Percentiles rank a stretch among this genome's conserved stretches.
These are phyloP conservation scores for Nemopilema nomurai DNA, from an alignment of 30 jellyfish, hydroid and myxozoan species.

Conservation along the genomic window DNA sequence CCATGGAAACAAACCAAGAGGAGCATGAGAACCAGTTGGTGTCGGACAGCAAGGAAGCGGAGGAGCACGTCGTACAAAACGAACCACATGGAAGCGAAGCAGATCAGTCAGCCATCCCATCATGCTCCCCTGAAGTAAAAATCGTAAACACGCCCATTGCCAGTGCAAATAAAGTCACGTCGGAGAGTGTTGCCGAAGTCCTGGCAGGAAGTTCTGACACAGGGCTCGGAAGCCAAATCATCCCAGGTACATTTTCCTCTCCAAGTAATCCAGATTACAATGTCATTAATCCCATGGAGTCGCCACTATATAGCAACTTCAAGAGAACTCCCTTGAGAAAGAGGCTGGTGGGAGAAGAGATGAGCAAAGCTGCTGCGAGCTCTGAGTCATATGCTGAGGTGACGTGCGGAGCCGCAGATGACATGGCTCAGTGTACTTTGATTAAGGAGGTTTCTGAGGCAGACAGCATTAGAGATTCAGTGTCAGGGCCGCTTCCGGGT, in stretches of 20 bases:
- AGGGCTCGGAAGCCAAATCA: not conserved
- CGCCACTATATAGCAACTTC: slow-evolving; percentile 8
- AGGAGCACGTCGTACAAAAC: not conserved
- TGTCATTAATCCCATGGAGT: slow-evolving; percentile 20
- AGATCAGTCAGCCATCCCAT: not conserved
- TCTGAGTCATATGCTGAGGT: not conserved
- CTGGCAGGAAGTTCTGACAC: not conserved
- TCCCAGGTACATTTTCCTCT: slow-evolving; percentile 8
- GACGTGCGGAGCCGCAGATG: not conserved
- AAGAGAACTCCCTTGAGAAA: not conserved
- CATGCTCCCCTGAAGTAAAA: not conserved
- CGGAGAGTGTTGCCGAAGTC: not conserved
- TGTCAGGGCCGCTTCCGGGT: not conserved
- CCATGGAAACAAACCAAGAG: not conserved
- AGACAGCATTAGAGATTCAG: not conserved
- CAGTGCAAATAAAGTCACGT: not conserved
- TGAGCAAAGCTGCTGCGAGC: not conserved
- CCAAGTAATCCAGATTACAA: not conserved
- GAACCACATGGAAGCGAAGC: not conserved
- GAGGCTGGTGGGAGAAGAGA: not conserved
- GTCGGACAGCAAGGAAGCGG: not conserved
- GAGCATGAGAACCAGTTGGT: slow-evolving; percentile 3
- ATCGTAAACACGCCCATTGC: not conserved
- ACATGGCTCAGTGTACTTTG: not conserved
- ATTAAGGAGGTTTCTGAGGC: not conserved